Evolutionary conservation across 2,113 vertebrate genomes (phyloP).

Genomic region (Andinoacara biseriatus): DNA sequence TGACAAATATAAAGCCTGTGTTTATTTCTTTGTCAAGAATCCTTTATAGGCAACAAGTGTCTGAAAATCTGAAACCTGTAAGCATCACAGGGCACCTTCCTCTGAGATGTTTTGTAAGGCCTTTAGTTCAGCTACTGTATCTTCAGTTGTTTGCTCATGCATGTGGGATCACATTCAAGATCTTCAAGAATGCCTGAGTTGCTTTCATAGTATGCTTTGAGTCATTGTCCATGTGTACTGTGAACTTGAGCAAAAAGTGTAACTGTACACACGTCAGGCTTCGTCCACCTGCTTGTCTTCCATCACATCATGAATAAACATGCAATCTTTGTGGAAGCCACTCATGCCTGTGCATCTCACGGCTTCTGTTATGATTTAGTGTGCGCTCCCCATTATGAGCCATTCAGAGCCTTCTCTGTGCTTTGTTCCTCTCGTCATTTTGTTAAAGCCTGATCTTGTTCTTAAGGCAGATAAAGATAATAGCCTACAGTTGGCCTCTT

Average conservation of each 20-base stretch:
- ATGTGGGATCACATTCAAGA: not conserved
- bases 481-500: not conserved
- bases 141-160: not conserved
- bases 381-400: not conserved
- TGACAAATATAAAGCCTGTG: not conserved
- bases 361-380: slow-evolving; percentile 1
- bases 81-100: not conserved
- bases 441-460: not conserved
- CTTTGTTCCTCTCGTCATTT: not conserved
- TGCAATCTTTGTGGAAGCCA: not conserved
- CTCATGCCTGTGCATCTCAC: not conserved
- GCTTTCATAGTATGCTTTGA: not conserved
- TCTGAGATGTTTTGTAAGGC: not conserved
- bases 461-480: not conserved
- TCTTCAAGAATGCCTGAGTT: not conserved
- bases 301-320: not conserved
- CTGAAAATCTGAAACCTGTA: not conserved
- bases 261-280: not conserved
- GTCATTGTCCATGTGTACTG: not conserved
- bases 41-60: not conserved
- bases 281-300: not conserved
- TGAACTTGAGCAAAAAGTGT: not conserved
- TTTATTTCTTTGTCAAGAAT: not conserved
- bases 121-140: not conserved
- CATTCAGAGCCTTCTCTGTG: not conserved